Evolutionary conservation across 2,797 vertebrate species (phyloP).

Genomic region (Erithacus rubecula): DNA sequence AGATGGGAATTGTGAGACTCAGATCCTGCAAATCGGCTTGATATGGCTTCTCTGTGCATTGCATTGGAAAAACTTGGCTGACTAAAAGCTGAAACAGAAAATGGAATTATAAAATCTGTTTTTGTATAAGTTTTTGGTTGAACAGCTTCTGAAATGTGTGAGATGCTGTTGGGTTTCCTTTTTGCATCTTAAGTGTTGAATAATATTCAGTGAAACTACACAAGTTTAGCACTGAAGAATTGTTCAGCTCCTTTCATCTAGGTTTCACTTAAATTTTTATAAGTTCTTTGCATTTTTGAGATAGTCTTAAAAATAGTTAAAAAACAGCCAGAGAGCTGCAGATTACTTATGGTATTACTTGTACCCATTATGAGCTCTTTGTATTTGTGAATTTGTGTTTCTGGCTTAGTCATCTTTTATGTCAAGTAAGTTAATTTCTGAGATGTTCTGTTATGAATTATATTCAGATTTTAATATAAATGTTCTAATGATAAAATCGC

Average conservation of each 20-base stretch:
- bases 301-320: neutral
- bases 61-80: neutral
- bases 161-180: slow-evolving; percentile 28
- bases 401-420: neutral
- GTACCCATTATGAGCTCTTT: neutral
- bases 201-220: neutral
- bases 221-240: neutral
- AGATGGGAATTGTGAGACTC: neutral
- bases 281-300: neutral
- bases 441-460: neutral
- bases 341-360: neutral
- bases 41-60: neutral
- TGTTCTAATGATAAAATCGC: neutral
- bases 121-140: neutral
- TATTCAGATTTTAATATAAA: neutral
- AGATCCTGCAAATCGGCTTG: neutral
- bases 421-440: neutral
- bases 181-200: slow-evolving; percentile 31
- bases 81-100: neutral
- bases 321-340: neutral
- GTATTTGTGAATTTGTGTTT: neutral
- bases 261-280: neutral
- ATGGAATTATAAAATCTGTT: neutral
- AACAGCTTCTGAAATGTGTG: neutral
- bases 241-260: neutral